Percentiles rank a stretch among this genome's conserved stretches.
Evolutionary conservation across 2,888 invertebrate species (phyloP).

Genomic region (Dione juno): DNA sequence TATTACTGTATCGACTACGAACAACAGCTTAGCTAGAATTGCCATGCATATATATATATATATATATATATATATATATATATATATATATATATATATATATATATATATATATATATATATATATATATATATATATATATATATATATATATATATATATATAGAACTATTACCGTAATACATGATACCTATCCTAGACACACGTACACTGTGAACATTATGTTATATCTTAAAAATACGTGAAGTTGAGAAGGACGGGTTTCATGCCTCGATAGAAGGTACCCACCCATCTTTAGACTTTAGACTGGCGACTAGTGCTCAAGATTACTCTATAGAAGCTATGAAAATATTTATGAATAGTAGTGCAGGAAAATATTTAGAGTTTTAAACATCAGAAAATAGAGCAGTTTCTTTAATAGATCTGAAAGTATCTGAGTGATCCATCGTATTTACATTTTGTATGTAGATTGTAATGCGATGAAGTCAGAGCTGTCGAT

Average conservation of each 20-base stretch:
- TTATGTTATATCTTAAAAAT: slow-evolving; percentile 64
- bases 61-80: slow-evolving; percentile 65
- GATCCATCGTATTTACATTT: slow-evolving; percentile 70
- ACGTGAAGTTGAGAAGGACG: slow-evolving; percentile 62
- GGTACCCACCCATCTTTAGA: slow-evolving; percentile 52
- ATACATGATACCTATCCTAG: slow-evolving; percentile 73
- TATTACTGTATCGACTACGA: slow-evolving; percentile 81
- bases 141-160: slow-evolving; percentile 66
- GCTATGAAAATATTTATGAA: slow-evolving; percentile 79
- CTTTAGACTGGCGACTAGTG: slow-evolving; percentile 60
- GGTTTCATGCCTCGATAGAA: slow-evolving; percentile 56
- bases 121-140: slow-evolving; percentile 65
- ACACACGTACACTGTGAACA: slow-evolving; percentile 76
- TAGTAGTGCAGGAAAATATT: slow-evolving; percentile 76
- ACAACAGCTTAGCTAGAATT: slow-evolving; percentile 79
- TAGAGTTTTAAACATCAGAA: slow-evolving; percentile 71
- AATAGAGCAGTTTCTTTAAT: slow-evolving; percentile 74
- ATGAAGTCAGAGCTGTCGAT: slow-evolving; percentile 48
- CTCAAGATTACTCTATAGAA: slow-evolving; percentile 70
- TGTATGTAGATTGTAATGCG: slow-evolving; percentile 71
- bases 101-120: slow-evolving; percentile 62
- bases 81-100: slow-evolving; percentile 66
- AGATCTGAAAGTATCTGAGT: slow-evolving; percentile 75
- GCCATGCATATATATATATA: slow-evolving; percentile 75
- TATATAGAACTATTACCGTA: slow-evolving; percentile 66